phyloP scores from a whole-genome alignment of 2,113 vertebrate genomes.

The Turdus rufiventris region DNA sequence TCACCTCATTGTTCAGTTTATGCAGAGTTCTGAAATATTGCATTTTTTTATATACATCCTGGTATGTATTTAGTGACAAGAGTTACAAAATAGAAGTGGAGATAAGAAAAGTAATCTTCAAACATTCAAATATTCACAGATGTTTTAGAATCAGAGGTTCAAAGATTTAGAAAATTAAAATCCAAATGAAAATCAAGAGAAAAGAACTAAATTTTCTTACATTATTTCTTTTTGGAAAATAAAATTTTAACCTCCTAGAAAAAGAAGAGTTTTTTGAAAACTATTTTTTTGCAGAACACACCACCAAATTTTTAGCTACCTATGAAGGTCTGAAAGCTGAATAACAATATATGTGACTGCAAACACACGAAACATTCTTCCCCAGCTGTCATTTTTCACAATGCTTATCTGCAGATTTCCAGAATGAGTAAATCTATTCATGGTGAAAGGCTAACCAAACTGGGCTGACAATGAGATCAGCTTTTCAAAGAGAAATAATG shows the following conservation, averaged over 20 bases:
- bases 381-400: neutral
- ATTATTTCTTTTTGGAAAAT: neutral
- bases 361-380: neutral
- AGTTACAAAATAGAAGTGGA: neutral
- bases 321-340: neutral
- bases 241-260: neutral
- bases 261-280: neutral
- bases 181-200: accelerated
- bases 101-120: neutral
- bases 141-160: neutral
- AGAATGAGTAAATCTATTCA: neutral
- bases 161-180: neutral
- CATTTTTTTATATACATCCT: neutral
- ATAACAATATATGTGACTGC: neutral
- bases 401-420: neutral
- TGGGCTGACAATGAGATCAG: neutral
- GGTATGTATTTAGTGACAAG: neutral
- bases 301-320: neutral
- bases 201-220: accelerated
- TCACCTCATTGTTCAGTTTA: neutral
- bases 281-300: neutral
- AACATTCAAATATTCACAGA: neutral
- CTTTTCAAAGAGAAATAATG: neutral
- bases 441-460: neutral
- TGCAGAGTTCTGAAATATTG: neutral